A percentile compares a stretch with the other conserved stretches of the same genome.
phyloP scores from a whole-genome alignment of 2,888 invertebrate species.

The Mechanitis messenoides region DNA sequence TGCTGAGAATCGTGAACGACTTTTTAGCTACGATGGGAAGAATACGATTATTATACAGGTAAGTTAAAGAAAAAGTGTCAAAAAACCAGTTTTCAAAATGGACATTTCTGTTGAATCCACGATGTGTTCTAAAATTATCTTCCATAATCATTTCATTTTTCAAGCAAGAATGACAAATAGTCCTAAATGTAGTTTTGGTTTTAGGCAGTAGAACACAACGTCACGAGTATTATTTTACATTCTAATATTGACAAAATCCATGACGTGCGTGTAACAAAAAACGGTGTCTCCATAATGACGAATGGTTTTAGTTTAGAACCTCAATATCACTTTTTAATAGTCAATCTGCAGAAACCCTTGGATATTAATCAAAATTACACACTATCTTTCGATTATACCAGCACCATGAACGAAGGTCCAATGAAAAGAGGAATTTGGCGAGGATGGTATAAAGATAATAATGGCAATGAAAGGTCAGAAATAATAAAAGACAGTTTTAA shows the following conservation, averaged over 20 bases:
- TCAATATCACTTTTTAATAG: constrained; percentile 62
- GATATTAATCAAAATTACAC: constrained; percentile 49
- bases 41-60: constrained; percentile 57
- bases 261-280: constrained; percentile 34
- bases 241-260: constrained; percentile 61
- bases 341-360: constrained; percentile 50
- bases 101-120: too few relatives aligned
- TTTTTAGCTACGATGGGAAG: constrained; percentile 59
- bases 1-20: constrained; percentile 49
- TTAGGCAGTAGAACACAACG: constrained; percentile 47
- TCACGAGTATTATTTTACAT: constrained; percentile 65
- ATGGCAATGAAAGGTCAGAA: constrained; percentile 52
- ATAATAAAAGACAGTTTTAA: constrained; percentile 1
- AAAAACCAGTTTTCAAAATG: too few relatives aligned
- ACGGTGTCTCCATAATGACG: constrained; percentile 33
- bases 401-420: constrained; percentile 70
- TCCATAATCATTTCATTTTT: too few relatives aligned
- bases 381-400: constrained; percentile 63
- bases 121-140: too few relatives aligned
- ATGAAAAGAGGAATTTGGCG: constrained; percentile 69
- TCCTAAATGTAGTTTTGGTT: constrained; percentile 30
- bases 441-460: constrained; percentile 57
- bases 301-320: constrained; percentile 39
- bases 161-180: too few relatives aligned
- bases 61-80: constrained; percentile 1